These are phyloP conservation scores for Symphodus melops DNA, from an alignment of 2,113 vertebrate genomes.

Conservation along the genomic window DNA sequence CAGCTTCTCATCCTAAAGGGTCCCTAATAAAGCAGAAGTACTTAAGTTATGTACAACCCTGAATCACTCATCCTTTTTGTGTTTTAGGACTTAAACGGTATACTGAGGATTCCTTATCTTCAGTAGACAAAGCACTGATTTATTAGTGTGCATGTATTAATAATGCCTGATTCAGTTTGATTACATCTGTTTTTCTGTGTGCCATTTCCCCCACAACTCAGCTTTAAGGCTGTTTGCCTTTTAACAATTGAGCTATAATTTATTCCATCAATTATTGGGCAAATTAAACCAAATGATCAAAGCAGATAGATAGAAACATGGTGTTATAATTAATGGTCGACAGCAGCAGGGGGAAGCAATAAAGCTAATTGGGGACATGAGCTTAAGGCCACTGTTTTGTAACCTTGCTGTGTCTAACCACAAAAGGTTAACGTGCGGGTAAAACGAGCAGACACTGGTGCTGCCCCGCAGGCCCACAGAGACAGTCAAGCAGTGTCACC, in stretches of 20 bases:
- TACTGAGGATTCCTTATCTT: conserved; percentile 2
- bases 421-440: conserved; percentile 53
- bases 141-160: neutral
- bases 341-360: conserved; percentile 11
- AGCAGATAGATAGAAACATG: neutral
- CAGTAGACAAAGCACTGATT: neutral
- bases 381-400: conserved; percentile 29
- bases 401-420: conserved; percentile 48
- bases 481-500: conserved; percentile 66
- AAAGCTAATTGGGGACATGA: conserved; percentile 39
- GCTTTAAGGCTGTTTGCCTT: conserved; percentile 8
- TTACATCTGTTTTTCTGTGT: neutral
- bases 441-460: conserved; percentile 45
- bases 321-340: neutral
- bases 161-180: conserved; percentile 3
- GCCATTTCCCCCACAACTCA: neutral
- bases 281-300: neutral
- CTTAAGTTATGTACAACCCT: too few species aligned
- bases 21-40: too few species aligned
- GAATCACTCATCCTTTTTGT: too few species aligned
- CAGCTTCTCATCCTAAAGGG: neutral
- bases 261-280: neutral
- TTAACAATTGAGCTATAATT: neutral
- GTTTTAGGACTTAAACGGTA: neutral
- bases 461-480: conserved; percentile 41